Evolutionary conservation across 2,797 vertebrate genomes (phyloP).

Genomic region (Poeciliopsis turneri): DNA sequence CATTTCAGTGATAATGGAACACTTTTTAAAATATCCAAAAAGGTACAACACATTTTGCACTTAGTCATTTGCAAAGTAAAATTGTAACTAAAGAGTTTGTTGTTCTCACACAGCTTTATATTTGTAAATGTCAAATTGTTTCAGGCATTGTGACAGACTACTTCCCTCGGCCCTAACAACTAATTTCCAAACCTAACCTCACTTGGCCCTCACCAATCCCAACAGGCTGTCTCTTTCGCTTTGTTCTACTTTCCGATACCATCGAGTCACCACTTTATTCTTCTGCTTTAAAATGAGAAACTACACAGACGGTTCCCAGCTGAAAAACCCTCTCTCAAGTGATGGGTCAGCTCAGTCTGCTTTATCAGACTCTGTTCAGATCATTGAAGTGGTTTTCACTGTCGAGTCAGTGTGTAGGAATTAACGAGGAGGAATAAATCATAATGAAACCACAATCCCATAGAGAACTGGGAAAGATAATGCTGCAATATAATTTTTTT

Average conservation of each 20-base stretch:
- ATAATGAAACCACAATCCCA: background rate
- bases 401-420: background rate
- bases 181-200: conserved; percentile 2
- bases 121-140: background rate
- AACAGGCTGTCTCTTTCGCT: background rate
- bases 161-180: background rate
- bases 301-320: background rate
- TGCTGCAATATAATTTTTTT: background rate
- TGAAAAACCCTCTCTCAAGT: background rate
- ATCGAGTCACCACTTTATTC: background rate
- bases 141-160: background rate
- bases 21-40: background rate
- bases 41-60: background rate
- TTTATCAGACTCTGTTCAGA: background rate
- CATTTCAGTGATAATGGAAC: background rate
- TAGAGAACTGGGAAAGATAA: background rate
- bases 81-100: background rate
- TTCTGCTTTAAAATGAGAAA: conserved; percentile 1
- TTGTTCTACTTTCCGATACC: background rate
- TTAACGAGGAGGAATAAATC: background rate
- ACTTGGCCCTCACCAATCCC: background rate
- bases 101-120: background rate
- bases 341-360: background rate
- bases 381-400: background rate
- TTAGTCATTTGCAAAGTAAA: background rate